Percentiles rank a stretch among this genome's conserved stretches.
phyloP scores from a whole-genome alignment of 2,113 vertebrate species.

The Ochotona curzoniae region DNA sequence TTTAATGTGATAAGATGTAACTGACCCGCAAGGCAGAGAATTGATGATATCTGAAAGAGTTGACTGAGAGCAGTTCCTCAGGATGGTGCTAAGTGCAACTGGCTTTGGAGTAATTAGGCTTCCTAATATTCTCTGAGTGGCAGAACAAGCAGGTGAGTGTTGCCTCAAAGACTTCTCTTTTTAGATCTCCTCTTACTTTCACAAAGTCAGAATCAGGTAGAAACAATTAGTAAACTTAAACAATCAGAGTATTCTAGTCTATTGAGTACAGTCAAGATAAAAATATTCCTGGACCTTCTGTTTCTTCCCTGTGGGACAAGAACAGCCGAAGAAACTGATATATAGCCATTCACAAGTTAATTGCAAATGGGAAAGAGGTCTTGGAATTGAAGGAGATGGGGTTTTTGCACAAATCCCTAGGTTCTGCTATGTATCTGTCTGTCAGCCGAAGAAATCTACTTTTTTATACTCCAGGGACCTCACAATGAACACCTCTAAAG shows the following conservation, averaged over 20 bases:
- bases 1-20: conserved; percentile 33
- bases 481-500: not conserved
- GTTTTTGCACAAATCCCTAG: not conserved
- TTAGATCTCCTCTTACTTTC: not conserved
- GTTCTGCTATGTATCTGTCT: not conserved
- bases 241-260: conserved; percentile 22
- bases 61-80: not conserved
- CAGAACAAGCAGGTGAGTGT: not conserved
- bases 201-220: not conserved
- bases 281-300: not conserved
- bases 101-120: not conserved
- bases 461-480: not conserved
- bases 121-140: not conserved
- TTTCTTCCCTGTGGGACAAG: not conserved
- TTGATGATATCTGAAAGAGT: not conserved
- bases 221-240: not conserved
- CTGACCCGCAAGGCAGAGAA: not conserved
- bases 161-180: not conserved
- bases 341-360: not conserved
- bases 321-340: not conserved
- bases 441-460: not conserved
- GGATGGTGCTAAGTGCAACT: not conserved
- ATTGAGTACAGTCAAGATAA: conserved; percentile 2
- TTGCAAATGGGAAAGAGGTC: not conserved
- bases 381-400: not conserved